Conservation (phyloP, 2,888 invertebrate genomes). For the Melanchra persicariae region DNA sequence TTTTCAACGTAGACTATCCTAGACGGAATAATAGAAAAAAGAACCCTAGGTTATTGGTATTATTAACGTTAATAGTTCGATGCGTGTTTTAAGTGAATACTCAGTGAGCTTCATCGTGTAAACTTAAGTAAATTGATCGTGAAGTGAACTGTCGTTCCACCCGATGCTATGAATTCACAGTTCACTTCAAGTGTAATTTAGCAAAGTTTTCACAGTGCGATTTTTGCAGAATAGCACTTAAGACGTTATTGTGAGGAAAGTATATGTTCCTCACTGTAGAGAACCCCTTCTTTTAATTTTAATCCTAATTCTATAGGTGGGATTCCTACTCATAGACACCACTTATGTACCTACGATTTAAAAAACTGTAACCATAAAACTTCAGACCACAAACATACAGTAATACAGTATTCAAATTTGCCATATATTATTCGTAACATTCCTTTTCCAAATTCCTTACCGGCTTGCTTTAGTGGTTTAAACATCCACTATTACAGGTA, state of each 20-base stretch:
- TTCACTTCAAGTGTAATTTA: too few relatives aligned
- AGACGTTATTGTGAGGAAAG: too few relatives aligned
- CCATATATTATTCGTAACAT: background rate
- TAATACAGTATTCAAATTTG: background rate
- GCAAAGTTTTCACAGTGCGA: too few relatives aligned
- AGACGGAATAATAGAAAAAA: background rate
- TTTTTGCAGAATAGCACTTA: too few relatives aligned
- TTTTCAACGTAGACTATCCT: background rate
- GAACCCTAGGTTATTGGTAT: background rate
- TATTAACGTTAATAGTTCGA: background rate
- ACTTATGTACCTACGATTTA: background rate
- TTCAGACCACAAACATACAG: background rate
- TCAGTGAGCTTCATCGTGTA: background rate
- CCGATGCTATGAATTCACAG: too few relatives aligned
- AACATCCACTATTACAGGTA: slow-evolving; percentile 51
- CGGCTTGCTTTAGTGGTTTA: slow-evolving; percentile 17
- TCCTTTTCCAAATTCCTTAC: background rate
- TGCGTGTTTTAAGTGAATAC: background rate
- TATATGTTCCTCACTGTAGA: too few relatives aligned
- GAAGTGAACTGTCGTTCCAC: too few relatives aligned
- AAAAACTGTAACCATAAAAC: background rate
- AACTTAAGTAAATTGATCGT: too few relatives aligned
- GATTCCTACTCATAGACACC: background rate
- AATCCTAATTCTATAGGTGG: too few relatives aligned
- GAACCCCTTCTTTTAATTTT: too few relatives aligned